phyloP scores from a whole-genome alignment of 2,888 invertebrate species.

The Zaprionus bogoriensis region DNA sequence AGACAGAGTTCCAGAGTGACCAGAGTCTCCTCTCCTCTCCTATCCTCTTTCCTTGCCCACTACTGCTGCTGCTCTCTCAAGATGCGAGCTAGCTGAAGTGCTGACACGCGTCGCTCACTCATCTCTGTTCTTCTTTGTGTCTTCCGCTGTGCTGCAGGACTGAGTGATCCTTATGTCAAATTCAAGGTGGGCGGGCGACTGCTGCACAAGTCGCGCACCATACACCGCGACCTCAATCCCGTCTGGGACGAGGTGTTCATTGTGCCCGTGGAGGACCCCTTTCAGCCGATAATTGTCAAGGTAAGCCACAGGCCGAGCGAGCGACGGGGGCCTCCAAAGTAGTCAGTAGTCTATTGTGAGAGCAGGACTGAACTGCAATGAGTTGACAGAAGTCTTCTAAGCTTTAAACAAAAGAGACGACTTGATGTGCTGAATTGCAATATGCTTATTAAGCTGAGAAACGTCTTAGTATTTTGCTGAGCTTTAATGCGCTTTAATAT shows the following conservation, averaged over 20 bases:
- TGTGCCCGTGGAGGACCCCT: conserved; percentile 95
- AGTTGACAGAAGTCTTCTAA: too few relatives aligned
- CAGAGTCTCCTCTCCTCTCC: neutral
- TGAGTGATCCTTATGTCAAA: conserved; percentile 99
- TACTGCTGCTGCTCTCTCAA: neutral
- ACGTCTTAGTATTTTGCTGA: too few relatives aligned
- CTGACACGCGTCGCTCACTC: conserved; percentile 6
- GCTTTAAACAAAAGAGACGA: too few relatives aligned
- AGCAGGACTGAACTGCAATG: too few relatives aligned
- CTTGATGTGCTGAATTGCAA: too few relatives aligned
- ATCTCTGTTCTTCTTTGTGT: conserved; percentile 46
- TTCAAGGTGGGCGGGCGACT: conserved; percentile 94
- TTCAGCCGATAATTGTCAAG: conserved; percentile 92
- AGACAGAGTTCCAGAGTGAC: conserved; percentile 20
- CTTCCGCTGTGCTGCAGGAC: conserved; percentile 85
- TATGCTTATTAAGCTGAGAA: too few relatives aligned
- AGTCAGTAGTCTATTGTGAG: too few relatives aligned
- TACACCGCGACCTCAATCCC: conserved; percentile 97
- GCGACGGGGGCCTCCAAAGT: neutral
- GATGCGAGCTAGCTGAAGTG: too few relatives aligned
- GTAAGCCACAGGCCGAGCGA: conserved; percentile 83
- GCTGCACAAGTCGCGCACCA: conserved; percentile 96
- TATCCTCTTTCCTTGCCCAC: too few relatives aligned
- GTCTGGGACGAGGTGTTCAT: conserved; percentile 99
- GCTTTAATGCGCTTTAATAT: too few relatives aligned